phyloP scores from a whole-genome alignment of 1,140 invertebrate species.

The Lerema accius region DNA sequence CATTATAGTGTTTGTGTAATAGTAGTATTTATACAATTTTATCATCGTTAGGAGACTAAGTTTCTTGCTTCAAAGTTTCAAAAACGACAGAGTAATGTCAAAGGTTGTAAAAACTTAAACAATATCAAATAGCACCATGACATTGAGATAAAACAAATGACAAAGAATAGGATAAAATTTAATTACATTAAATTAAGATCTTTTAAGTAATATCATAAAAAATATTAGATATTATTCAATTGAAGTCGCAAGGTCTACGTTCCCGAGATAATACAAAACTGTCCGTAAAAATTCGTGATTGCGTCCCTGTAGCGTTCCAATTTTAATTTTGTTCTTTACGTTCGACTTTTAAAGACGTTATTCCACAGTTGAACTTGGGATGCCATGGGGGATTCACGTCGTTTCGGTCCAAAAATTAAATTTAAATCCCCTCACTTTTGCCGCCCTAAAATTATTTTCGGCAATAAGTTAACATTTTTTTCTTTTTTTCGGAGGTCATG shows the following conservation, averaged over 20 bases:
- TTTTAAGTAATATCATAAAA: too few relatives aligned
- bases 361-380: conserved; percentile 64
- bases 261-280: conserved; percentile 13
- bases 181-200: conserved; percentile 1
- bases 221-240: conserved; percentile 15
- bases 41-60: too few relatives aligned
- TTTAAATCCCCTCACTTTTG: conserved; percentile 80
- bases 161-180: too few relatives aligned
- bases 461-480: conserved; percentile 65
- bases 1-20: too few relatives aligned
- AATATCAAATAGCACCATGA: too few relatives aligned
- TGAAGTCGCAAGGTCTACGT: not conserved
- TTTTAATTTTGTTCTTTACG: conserved; percentile 53
- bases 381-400: conserved; percentile 74
- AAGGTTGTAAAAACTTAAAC: too few relatives aligned
- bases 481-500: conserved; percentile 27
- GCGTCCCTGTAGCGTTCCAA: conserved; percentile 34
- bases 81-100: too few relatives aligned
- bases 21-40: too few relatives aligned
- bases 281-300: conserved; percentile 12
- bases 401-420: conserved; percentile 79
- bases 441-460: conserved; percentile 75
- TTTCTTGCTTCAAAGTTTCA: too few relatives aligned
- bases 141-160: too few relatives aligned
- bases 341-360: conserved; percentile 54